Base-by-base conservation (phyloP, 1,140 invertebrate species). In the Pachypeltis micranthus region DNA sequence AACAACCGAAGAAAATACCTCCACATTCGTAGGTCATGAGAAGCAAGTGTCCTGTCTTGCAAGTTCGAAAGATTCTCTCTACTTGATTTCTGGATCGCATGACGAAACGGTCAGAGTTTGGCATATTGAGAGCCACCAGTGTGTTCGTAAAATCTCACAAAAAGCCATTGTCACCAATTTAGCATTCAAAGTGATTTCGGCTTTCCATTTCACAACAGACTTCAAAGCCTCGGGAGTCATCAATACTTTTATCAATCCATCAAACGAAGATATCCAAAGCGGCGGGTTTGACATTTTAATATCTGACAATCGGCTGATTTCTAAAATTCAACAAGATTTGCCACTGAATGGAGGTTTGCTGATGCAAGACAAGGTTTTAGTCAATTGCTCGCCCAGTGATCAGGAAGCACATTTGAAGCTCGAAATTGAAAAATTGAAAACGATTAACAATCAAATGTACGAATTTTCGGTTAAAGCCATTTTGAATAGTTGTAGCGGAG, bases 61-160 rank as follows among this genome's bases (percentile, higher is more conserved):
- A 21, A 74, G 87, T 14, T 89, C 88, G 19, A 66, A 82, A 14
- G 84, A 87, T 74, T 84, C 84, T 4, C 75, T 74, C 4, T 77
- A 79, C 12, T 72, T 95, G 12, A 72, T 89, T 3, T 90, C 90
- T 0, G 90, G 86, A 0, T 85, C 85, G 0, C 77, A 80, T 63
- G 89, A 91, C 76, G 79, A 80, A 25, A 80, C 77, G 62, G 83
- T 92, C 1, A 81, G 85, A 66, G 69, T 92, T 24, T 94, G 91
- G 90, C 83, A 93, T 67, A 82, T 91, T 31, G 70, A 70, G 28
- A 91, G 86, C 71, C 74, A 79, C 47, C 86, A 91, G 69, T 81
- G 86, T 58, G 73, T 88, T 12, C 80, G 82, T 65, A 84, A 78
- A 12, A 76, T 93, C 25, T 73, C 75, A 23, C 85, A 88, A 66